phyloP scores from a whole-genome alignment of 2,888 invertebrate genomes.

The Timandra comae region DNA sequence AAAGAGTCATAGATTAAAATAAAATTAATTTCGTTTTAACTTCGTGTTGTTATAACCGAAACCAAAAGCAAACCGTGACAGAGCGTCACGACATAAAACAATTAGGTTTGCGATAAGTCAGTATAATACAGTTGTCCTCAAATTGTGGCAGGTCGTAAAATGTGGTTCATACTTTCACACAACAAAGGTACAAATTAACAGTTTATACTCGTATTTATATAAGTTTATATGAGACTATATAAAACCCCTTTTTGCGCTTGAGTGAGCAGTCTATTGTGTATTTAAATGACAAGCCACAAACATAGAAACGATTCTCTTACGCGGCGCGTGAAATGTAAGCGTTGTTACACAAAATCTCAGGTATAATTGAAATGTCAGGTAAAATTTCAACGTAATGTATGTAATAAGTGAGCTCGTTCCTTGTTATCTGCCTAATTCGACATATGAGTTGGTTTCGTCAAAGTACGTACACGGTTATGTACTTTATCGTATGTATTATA shows the following conservation, averaged over 20 bases:
- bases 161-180: slow-evolving; percentile 1
- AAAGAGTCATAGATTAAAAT: too few relatives aligned
- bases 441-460: slow-evolving; percentile 6
- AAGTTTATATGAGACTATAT: not conserved
- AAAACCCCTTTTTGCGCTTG: not conserved
- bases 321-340: slow-evolving; percentile 19
- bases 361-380: slow-evolving; percentile 33
- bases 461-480: too few relatives aligned
- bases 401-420: slow-evolving; percentile 22
- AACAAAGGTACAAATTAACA: not conserved
- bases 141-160: slow-evolving; percentile 1
- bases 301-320: slow-evolving; percentile 16
- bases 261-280: not conserved
- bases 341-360: slow-evolving; percentile 14
- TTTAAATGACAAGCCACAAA: slow-evolving; percentile 7
- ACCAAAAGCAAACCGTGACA: slow-evolving; percentile 16
- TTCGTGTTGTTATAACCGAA: slow-evolving; percentile 13
- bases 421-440: slow-evolving; percentile 8
- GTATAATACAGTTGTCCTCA: slow-evolving; percentile 3
- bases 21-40: slow-evolving; percentile 7
- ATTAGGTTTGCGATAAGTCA: slow-evolving; percentile 17
- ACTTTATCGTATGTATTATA: too few relatives aligned
- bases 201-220: not conserved
- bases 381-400: slow-evolving; percentile 25
- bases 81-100: slow-evolving; percentile 20